A percentile compares a stretch with the other conserved stretches of the same genome.
Evolutionary conservation across 30 jellyfish, hydroid and myxozoan species (phyloP).

Genomic region (Aurelia sp.): DNA sequence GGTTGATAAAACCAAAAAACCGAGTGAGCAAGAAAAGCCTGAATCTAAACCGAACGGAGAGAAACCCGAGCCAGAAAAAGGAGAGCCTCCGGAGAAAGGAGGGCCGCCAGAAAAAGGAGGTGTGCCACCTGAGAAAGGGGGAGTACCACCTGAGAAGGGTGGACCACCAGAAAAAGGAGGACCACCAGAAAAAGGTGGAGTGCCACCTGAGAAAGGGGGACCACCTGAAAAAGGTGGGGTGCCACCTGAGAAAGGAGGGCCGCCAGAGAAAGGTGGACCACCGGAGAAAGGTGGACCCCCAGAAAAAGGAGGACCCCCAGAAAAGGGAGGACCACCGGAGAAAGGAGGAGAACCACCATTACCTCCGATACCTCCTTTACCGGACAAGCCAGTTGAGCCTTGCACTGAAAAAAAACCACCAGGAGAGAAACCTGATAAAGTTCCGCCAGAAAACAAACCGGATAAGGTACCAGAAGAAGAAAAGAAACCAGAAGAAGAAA

Average conservation of each 20-base stretch:
- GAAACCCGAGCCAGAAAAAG: constrained; percentile 23
- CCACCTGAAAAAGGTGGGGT: constrained; percentile 10
- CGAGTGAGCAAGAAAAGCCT: constrained; percentile 8
- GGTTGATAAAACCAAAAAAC: constrained; percentile 46
- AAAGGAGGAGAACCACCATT: constrained; percentile 5
- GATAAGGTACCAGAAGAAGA: constrained; percentile 19
- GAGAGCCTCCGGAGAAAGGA: constrained; percentile 39
- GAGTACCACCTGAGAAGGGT: constrained; percentile 2
- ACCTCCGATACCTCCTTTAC: constrained; percentile 1
- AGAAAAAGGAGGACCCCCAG: constrained; percentile 29
- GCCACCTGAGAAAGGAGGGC: neutral
- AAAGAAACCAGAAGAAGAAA: constrained; percentile 9
- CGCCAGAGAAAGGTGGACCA: constrained; percentile 21
- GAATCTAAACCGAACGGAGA: constrained; percentile 1
- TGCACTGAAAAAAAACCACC: neutral
- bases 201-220: constrained; percentile 14
- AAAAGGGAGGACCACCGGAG: constrained; percentile 12
- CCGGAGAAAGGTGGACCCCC: constrained; percentile 29
- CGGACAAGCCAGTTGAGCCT: constrained; percentile 34
- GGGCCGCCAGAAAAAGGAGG: constrained; percentile 37
- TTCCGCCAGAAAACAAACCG: constrained; percentile 21
- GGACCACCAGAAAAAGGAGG: neutral
- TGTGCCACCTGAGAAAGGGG: neutral
- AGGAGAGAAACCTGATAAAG: constrained; percentile 9
- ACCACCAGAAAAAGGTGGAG: neutral